Base-by-base conservation (phyloP, 2,888 invertebrate species). In the Zaprionus obscuricornis region DNA sequence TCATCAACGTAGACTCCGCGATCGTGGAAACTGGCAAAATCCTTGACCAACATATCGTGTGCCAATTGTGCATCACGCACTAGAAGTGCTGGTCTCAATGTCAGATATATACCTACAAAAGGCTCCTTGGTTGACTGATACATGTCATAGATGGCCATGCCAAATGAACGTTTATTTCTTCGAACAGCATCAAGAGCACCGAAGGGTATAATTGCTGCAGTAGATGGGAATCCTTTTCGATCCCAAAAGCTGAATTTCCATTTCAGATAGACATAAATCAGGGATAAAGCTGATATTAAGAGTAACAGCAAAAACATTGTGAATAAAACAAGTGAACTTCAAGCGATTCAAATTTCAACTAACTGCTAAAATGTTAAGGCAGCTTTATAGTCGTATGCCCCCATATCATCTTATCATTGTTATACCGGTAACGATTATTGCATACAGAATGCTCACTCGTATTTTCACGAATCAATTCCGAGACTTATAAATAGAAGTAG, bases 21-120 rank as follows among this genome's bases (percentile, higher is more conserved):
- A 70, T 94, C 93, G 85, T 92, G 92, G 69, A 95, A 94, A 85
- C 93, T 90, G 7, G 90, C 90, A 68, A 93, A 94, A 81, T 94
- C 94, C 71, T 91, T 92, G 34, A 92, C 91, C 70, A 94, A 83
- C 13, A 94, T 91, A 45, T 91, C 90, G 66, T 93, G 93, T 1
- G 93, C 92, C 58, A 94, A 81, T 8, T 92, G 92, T 7, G 93
- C 92, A 87, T 94, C 93, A 51, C 94, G 90, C 4, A 94, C 89
- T 18, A 94, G 85, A 22, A 94, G 85, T n/a, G 92, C 92, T 1
- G 93, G 93, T 27, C 92, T 90, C 57, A 92, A 91, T 60, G 94
- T 92, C 59, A 93, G 91, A 79, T 94, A 94, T 81, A 94, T 89
- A 0, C 94, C 94, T 3, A 93, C 89, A 63, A 90, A 89, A 60